Evolutionary conservation across 2,113 vertebrate species (phyloP), one percentile per base, ranked within the genome.

Genomic region (Gymnogyps californianus): DNA sequence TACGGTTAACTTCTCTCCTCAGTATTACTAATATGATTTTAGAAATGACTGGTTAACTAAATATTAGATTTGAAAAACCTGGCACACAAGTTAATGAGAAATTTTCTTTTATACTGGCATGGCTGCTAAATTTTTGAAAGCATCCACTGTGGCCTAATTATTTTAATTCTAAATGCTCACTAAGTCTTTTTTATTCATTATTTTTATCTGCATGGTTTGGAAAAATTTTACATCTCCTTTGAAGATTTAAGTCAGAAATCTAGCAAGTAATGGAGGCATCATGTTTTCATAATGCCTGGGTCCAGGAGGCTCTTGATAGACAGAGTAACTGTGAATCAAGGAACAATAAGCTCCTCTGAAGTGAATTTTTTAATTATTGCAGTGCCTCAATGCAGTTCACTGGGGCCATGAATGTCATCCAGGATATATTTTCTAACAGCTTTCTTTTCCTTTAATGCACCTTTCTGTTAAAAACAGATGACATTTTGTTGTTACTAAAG

Each of bases 341-440:
- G 76, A 96, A 93, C 97, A 97, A 96, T 96, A 97, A 96, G 57
- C 89, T 96, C 38, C 93, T 98, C 76, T 96, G 87, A 98, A 98
- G 97, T 97, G 77, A 97, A 93, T 93, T 97, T 97, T 98, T 98
- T 98, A 98, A 98, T 98, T 98, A 97, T 93, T 93, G 71, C 75
- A 81, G 59, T 96, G 89, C 87, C 84, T 91, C 80, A 83, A 96
- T 93, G 91, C 69, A 93, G 93, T 97, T 98, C 96, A 96, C 21
- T 87, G 65, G 82, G 93, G 92, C 90, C 91, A 95, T 87, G 91
- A 96, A 96, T 96, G 80, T 93, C 95, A 97, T 85, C 79, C 58
- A 92, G 62, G 46, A 95, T 89, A 40, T 87, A 83, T 95, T 74
- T 96, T 69, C 86, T 86, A 93, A 83, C 13, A 81, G 42, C 38